phyloP scores from a whole-genome alignment of 2,797 vertebrate genomes.

The Vultur gryphus region DNA sequence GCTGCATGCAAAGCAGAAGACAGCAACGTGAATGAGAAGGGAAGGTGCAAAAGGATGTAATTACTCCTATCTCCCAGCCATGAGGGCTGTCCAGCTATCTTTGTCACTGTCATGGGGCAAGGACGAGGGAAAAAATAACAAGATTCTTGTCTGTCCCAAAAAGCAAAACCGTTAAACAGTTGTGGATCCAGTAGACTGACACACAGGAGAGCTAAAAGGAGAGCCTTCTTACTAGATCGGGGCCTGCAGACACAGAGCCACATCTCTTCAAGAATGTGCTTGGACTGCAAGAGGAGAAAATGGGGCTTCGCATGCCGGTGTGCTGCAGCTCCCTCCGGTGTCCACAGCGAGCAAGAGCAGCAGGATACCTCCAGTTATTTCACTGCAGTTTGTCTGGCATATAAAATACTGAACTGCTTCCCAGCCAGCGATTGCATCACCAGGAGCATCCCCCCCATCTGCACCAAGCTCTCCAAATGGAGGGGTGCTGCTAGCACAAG shows the following conservation, averaged over 20 bases:
- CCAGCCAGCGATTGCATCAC: background rate
- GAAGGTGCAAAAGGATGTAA: background rate
- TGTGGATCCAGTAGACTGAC: background rate
- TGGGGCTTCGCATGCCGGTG: background rate
- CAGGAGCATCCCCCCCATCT: background rate
- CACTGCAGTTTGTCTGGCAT: background rate
- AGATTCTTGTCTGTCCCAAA: background rate
- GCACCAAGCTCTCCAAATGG: background rate
- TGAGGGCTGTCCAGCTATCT: background rate
- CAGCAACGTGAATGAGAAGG: background rate
- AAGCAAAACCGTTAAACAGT: background rate
- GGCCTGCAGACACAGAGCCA: background rate
- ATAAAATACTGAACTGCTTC: background rate
- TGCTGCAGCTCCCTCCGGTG: conserved; percentile 48
- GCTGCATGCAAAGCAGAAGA: background rate
- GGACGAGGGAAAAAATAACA: background rate
- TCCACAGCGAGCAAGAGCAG: background rate
- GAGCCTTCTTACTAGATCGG: background rate
- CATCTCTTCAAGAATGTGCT: background rate
- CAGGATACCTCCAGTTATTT: background rate
- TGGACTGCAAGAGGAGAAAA: background rate
- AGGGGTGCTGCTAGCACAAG: background rate
- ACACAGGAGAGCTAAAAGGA: background rate
- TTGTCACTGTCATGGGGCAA: background rate
- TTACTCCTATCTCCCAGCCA: background rate